Evolutionary conservation across 2,797 vertebrate species (phyloP), one percentile per base, ranked within the genome.

Genomic region (Perdix hodgsoniae): DNA sequence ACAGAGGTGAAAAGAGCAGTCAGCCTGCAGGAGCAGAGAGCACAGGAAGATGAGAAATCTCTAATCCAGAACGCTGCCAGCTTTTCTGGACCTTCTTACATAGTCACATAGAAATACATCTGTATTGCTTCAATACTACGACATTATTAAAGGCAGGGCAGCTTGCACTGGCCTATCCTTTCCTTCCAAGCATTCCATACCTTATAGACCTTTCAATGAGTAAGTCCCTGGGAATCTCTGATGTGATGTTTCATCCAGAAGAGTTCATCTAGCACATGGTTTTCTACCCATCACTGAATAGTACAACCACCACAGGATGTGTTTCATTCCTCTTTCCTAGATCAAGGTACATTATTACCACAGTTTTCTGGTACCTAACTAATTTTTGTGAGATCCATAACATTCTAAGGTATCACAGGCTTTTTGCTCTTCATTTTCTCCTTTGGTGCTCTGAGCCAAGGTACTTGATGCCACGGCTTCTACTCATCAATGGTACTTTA

Each of bases 361-460:
- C n/a, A n/a, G 14, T 33, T 49, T 63, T 83, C 59, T 50, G 22
- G 22, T 40, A 57, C 13, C 6, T 71, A 56, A 11, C n/a, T 60
- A 21, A 8, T 45, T 74, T 44, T 47, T 35, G 11, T 47, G 10
- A 67, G 40, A 26, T 6, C 63, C 12, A 11, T 35, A 59, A 73
- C 15, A 91, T 27, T 37, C 37, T 52, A 73, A 84, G 39, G 5
- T 49, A 83, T 24, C 24, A 54, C 21, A 63, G 74, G 23, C 11
- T 78, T 85, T 93, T 80, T 87, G 35, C 12, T 80, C 7, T 16
- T 63, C 11, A 80, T 63, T 57, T 26, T 49, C 10, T 88, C 14
- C 3, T 5, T 44, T 78, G 45, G 86, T 63, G 47, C 80, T 44
- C 24, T 88, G 57, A 90, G 75, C 81, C 42, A 78, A 92, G 49